Conservation (phyloP, 1,140 invertebrate genomes). For the Anadara kagoshimensis region DNA sequence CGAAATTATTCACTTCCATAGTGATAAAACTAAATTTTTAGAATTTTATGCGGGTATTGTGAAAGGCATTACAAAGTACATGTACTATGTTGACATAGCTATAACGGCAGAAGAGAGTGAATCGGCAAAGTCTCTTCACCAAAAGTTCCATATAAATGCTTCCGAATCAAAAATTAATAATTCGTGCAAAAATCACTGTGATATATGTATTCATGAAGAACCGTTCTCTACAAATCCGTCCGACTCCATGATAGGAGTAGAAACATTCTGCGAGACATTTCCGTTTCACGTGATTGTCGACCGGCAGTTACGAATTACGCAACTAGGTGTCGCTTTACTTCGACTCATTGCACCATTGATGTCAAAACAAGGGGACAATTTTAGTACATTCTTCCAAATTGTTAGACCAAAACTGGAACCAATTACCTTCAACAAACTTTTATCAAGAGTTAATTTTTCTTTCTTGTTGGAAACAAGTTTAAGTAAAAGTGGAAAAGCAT, state of each 20-base stretch:
- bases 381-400: conserved; percentile 56
- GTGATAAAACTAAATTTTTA: conserved; percentile 64
- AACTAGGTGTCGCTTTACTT: conserved; percentile 79
- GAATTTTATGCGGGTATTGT: conserved; percentile 71
- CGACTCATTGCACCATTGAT: conserved; percentile 57
- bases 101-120: conserved; percentile 50
- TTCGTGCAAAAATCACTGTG: conserved; percentile 31
- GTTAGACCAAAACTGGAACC: conserved; percentile 56
- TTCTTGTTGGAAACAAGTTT: conserved; percentile 56
- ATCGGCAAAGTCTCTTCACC: conserved; percentile 50
- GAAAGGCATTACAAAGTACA: conserved; percentile 82
- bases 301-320: conserved; percentile 86
- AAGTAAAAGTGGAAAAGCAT: conserved; percentile 1
- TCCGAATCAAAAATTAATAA: conserved; percentile 30
- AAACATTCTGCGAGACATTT: conserved; percentile 94
- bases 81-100: conserved; percentile 51
- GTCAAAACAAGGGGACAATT: conserved; percentile 35
- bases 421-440: conserved; percentile 56
- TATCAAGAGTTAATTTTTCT: conserved; percentile 64
- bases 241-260: conserved; percentile 60
- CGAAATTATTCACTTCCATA: conserved; percentile 72
- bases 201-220: conserved; percentile 38
- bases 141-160: conserved; percentile 55
- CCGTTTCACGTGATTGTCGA: conserved; percentile 97
- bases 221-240: conserved; percentile 47